A percentile compares a stretch with the other conserved stretches of the same genome.
Evolutionary conservation across 2,797 vertebrate species (phyloP).

Genomic region (Arremon aurantiirostris): DNA sequence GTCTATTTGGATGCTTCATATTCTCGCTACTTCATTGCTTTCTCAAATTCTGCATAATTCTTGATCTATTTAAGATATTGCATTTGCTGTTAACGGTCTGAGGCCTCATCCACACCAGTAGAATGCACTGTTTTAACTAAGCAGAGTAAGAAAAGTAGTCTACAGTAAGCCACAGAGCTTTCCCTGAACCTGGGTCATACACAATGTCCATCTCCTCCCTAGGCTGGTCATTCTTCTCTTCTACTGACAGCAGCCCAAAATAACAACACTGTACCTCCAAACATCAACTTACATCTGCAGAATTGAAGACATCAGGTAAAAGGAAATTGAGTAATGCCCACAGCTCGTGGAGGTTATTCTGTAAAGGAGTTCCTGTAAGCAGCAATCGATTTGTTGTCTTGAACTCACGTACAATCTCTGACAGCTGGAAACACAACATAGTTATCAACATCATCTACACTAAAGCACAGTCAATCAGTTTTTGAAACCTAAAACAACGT

Average conservation of each 20-base stretch:
- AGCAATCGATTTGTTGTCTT: constrained; percentile 88
- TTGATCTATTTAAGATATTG: not conserved
- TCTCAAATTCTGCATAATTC: not conserved
- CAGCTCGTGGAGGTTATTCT: constrained; percentile 88
- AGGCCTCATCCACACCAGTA: not conserved
- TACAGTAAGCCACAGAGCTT: not conserved
- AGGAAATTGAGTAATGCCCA: constrained; percentile 90
- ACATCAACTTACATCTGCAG: constrained; percentile 82
- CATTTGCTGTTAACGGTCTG: not conserved
- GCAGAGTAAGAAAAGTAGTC: not conserved
- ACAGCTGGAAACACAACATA: constrained; percentile 74
- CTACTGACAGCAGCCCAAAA: not conserved
- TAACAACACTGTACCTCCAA: not conserved
- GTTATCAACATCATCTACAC: not conserved
- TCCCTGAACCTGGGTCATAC: not conserved
- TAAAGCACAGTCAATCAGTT: not conserved
- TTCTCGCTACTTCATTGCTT: not conserved
- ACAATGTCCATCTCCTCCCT: not conserved
- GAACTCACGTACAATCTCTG: constrained; percentile 89
- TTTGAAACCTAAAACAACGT: not conserved
- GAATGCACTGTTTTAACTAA: not conserved
- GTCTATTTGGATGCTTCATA: not conserved
- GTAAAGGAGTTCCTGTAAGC: constrained; percentile 86
- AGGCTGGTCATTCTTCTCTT: not conserved
- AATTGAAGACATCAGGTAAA: constrained; percentile 89